Evolutionary conservation across 2,113 vertebrate species (phyloP).

Genomic region (Hyaena hyaena): DNA sequence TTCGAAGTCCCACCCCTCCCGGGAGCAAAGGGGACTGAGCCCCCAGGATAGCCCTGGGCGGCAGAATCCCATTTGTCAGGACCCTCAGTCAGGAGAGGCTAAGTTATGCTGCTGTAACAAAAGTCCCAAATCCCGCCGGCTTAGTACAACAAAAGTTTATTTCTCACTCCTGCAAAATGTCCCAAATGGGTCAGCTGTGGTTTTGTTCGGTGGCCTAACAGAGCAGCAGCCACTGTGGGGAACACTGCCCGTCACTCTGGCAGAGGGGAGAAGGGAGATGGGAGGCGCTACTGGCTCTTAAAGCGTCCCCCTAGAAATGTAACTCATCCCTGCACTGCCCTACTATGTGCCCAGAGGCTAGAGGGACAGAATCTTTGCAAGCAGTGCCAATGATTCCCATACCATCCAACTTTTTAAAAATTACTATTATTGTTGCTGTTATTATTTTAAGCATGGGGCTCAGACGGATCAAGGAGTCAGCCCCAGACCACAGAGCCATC

Average conservation of each 20-base stretch:
- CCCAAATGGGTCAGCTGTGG: background rate
- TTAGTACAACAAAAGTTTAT: constrained; percentile 2
- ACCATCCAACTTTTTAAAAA: accelerated
- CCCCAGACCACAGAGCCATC: no score
- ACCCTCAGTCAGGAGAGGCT: background rate
- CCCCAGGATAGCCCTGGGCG: background rate
- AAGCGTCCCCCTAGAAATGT: background rate
- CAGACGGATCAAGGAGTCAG: background rate
- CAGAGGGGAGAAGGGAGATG: background rate
- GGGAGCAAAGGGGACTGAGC: background rate
- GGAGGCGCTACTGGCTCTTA: background rate
- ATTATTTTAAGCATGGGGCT: background rate
- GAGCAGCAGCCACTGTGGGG: background rate
- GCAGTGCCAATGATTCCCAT: background rate
- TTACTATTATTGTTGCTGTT: background rate
- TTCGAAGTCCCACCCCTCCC: background rate
- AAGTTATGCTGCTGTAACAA: background rate
- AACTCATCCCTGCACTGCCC: background rate
- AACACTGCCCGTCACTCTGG: background rate
- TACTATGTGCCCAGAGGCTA: no score
- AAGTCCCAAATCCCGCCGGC: background rate
- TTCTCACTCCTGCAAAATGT: background rate
- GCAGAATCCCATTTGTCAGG: background rate
- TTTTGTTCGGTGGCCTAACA: background rate
- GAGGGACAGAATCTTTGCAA: background rate